phyloP scores from a whole-genome alignment of 2,797 vertebrate species.

The Denticeps clupeoides region DNA sequence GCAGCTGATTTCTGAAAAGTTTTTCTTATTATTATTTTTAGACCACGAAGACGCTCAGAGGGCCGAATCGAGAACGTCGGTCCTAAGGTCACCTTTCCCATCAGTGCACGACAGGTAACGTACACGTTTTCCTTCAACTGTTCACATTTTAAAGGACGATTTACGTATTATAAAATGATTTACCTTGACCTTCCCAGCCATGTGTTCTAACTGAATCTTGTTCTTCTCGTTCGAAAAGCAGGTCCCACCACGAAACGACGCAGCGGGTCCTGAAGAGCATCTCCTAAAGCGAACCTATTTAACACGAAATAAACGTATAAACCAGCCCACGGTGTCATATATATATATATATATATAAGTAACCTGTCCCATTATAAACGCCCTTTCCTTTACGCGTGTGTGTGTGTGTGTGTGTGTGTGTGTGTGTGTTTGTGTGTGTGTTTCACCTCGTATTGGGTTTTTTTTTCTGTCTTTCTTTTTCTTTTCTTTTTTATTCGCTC shows the following conservation, averaged over 20 bases:
- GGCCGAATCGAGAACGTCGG: slow-evolving; percentile 69
- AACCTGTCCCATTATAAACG: too few relatives aligned
- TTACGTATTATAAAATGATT: neutral
- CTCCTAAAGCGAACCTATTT: slow-evolving; percentile 43
- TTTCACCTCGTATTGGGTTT: slow-evolving; percentile 4
- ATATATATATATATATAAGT: slow-evolving; percentile 6
- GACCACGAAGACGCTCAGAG: slow-evolving; percentile 80
- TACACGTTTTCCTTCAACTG: too few relatives aligned
- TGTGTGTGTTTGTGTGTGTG: too few relatives aligned
- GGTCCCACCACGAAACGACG: slow-evolving; percentile 57
- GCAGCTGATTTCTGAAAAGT: neutral
- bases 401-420: too few relatives aligned
- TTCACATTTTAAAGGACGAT: too few relatives aligned
- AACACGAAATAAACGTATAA: slow-evolving; percentile 14
- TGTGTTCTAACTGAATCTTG: slow-evolving; percentile 5
- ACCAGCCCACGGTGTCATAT: slow-evolving; percentile 2
- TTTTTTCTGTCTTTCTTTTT: slow-evolving; percentile 25
- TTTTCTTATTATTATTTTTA: slow-evolving; percentile 31
- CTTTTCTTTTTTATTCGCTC: slow-evolving; percentile 28
- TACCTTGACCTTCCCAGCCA: neutral
- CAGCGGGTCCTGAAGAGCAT: slow-evolving; percentile 52
- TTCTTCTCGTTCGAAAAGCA: slow-evolving; percentile 25
- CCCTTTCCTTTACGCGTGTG: too few relatives aligned
- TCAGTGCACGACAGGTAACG: slow-evolving; percentile 87
- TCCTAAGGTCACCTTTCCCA: slow-evolving; percentile 81